Evolutionary conservation across 2,888 invertebrate genomes (phyloP).

Genomic region (Hypomecis atomaria): DNA sequence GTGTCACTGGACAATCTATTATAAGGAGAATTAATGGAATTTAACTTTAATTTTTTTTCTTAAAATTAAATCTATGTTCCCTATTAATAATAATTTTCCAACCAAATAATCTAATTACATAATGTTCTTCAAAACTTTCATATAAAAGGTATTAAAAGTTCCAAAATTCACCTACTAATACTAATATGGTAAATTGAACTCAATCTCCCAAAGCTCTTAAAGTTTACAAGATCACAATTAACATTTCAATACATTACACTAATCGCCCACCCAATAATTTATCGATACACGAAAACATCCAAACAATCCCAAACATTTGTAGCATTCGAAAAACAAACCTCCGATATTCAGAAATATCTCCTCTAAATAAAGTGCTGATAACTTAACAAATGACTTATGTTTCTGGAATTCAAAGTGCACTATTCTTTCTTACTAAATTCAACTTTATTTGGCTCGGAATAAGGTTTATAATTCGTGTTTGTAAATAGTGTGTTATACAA

Average conservation of each 20-base stretch:
- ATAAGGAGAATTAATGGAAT: too few species aligned
- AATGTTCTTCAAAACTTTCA: too few species aligned
- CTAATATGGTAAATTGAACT: not conserved
- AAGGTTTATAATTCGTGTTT: conserved; percentile 50
- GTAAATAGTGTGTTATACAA: conserved; percentile 49
- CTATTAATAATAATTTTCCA: too few species aligned
- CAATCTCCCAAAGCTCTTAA: conserved; percentile 2
- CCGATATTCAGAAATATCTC: conserved; percentile 72
- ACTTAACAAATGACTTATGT: conserved; percentile 82
- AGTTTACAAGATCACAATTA: conserved; percentile 9
- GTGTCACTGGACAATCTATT: too few species aligned
- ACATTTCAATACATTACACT: conserved; percentile 41
- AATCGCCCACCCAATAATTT: conserved; percentile 54
- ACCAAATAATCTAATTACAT: too few species aligned
- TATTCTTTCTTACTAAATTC: conserved; percentile 33
- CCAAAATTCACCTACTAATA: not conserved
- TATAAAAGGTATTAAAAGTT: too few species aligned
- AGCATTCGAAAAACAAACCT: conserved; percentile 66
- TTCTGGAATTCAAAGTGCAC: conserved; percentile 76
- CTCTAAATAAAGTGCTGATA: conserved; percentile 83
- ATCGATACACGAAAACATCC: conserved; percentile 54
- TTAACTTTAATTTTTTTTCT: too few species aligned
- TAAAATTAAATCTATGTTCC: too few species aligned
- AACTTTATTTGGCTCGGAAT: conserved; percentile 40
- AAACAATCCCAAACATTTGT: conserved; percentile 60